A percentile compares a stretch with the other conserved stretches of the same genome.
phyloP scores from a whole-genome alignment of 2,888 invertebrate species.

The Dryocosmus kuriphilus region DNA sequence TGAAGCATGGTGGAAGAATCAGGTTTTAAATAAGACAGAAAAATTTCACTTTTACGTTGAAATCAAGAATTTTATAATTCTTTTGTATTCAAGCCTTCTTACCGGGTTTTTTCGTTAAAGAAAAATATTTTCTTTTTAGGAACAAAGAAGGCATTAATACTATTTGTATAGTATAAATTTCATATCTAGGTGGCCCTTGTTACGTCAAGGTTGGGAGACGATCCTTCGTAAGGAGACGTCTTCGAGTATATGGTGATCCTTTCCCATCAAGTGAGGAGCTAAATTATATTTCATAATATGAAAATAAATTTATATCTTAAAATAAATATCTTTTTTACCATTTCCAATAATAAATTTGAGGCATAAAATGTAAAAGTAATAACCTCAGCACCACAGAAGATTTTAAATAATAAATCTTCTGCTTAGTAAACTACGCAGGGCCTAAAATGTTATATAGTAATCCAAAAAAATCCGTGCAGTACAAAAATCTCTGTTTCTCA shows the following conservation, averaged over 20 bases:
- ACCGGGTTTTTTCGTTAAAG: not conserved
- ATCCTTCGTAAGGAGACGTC: slow-evolving; percentile 53
- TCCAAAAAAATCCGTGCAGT: too few species aligned
- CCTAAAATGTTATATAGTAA: too few species aligned
- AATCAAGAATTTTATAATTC: too few species aligned
- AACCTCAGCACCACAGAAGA: not conserved
- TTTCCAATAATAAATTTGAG: not conserved
- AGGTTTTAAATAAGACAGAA: too few species aligned
- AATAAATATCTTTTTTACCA: not conserved
- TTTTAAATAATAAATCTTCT: not conserved
- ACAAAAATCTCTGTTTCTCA: too few species aligned
- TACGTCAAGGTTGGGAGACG: slow-evolving; percentile 51
- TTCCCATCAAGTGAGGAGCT: slow-evolving; percentile 31
- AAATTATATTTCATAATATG: not conserved
- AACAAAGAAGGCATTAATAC: slow-evolving; percentile 10
- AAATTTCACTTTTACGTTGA: too few species aligned
- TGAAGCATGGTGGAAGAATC: too few species aligned
- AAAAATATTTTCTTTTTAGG: not conserved
- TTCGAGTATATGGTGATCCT: slow-evolving; percentile 46
- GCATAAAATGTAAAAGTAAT: not conserved
- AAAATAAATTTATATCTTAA: not conserved
- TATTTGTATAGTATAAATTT: slow-evolving; percentile 24
- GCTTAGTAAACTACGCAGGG: not conserved
- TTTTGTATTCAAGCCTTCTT: too few species aligned
- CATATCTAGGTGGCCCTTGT: slow-evolving; percentile 44